These are phyloP conservation scores for Euzetes globulus DNA, from an alignment of 2,888 invertebrate species.

Conservation along the genomic window DNA sequence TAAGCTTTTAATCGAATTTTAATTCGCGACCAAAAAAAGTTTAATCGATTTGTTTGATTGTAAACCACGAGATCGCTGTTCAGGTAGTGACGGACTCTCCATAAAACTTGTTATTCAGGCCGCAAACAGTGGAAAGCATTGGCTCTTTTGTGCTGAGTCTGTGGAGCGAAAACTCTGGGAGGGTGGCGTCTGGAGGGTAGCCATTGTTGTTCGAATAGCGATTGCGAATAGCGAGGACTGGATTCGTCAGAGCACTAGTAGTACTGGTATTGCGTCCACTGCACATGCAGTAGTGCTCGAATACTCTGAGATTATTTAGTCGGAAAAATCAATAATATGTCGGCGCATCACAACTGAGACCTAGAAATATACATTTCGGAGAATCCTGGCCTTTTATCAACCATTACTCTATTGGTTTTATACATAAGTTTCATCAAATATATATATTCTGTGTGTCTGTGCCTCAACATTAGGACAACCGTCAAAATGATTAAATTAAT, in stretches of 20 bases:
- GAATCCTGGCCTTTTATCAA: no score
- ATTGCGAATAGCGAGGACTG: not conserved
- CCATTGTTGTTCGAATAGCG: no score
- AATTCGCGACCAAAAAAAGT: not conserved
- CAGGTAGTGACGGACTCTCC: not conserved
- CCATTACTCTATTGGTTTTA: no score
- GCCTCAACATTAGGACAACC: not conserved
- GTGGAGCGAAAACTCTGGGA: not conserved
- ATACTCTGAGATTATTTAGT: no score
- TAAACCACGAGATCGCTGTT: slow-evolving; percentile 12
- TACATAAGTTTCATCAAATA: no score
- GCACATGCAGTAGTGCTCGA: no score
- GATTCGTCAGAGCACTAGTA: not conserved
- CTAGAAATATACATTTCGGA: no score
- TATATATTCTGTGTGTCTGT: no score
- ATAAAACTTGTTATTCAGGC: not conserved
- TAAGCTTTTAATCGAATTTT: no score
- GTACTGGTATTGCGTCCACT: not conserved
- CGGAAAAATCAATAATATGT: not conserved
- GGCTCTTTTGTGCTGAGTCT: not conserved
- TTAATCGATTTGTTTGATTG: slow-evolving; percentile 1
- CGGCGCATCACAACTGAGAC: not conserved
- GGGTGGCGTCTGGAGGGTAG: no score
- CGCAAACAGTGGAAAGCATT: not conserved
- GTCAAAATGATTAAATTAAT: not conserved